Evolutionary conservation across 2,797 vertebrate species (phyloP).

Genomic region (Lerista edwardsae): DNA sequence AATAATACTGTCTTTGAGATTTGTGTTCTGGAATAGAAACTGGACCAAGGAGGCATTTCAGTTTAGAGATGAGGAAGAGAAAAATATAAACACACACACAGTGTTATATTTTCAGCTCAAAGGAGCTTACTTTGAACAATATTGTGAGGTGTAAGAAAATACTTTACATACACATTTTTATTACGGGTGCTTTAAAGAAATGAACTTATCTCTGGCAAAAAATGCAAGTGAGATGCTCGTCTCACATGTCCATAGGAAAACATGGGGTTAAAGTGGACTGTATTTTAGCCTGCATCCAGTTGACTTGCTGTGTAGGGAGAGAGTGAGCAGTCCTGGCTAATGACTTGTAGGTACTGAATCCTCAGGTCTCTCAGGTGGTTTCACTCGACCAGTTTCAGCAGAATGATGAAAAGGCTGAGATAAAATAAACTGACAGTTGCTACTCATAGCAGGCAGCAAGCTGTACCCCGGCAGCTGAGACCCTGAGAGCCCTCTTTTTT

Average conservation of each 20-base stretch:
- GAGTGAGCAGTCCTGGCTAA: constrained; percentile 84
- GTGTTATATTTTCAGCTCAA: constrained; percentile 1
- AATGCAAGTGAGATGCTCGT: constrained; percentile 31
- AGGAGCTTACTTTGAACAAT: not conserved
- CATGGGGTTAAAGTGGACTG: constrained; percentile 78
- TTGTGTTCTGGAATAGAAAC: not conserved
- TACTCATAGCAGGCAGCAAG: constrained; percentile 92
- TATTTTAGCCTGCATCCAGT: constrained; percentile 81
- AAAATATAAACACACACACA: not conserved
- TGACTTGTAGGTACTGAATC: constrained; percentile 96
- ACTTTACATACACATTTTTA: not conserved
- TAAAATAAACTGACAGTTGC: constrained; percentile 99
- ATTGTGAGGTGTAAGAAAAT: constrained; percentile 28
- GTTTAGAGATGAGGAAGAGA: not conserved
- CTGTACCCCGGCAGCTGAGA: constrained; percentile 93
- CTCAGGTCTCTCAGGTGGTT: constrained; percentile 97
- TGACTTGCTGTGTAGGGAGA: constrained; percentile 81
- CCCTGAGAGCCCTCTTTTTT: constrained; percentile 89
- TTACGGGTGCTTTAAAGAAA: constrained; percentile 37
- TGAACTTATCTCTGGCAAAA: constrained; percentile 25
- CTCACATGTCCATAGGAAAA: constrained; percentile 46
- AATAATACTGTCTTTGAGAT: not conserved
- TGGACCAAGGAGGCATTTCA: not conserved
- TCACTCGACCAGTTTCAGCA: constrained; percentile 90
- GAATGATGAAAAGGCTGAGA: constrained; percentile 98